Evolutionary conservation across 2,113 vertebrate species (phyloP), one percentile per base, ranked within the genome.

Genomic region (Anser cygnoides): DNA sequence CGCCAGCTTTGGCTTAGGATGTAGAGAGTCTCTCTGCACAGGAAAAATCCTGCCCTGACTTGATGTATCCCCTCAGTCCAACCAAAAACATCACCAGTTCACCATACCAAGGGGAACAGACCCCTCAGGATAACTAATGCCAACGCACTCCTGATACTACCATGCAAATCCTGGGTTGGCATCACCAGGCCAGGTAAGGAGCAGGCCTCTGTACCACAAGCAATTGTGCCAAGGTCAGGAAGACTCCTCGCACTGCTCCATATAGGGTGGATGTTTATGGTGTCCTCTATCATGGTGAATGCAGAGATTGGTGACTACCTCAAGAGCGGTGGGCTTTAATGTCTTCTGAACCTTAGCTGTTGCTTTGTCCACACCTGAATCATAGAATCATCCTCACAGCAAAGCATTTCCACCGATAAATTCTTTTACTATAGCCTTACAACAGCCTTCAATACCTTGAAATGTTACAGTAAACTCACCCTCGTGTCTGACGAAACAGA

Each of bases 201-300:
- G 0, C 17, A 33, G 58, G 23, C 31, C 26, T 75, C 15, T 0
- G 0, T 43, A 43, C 25, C 59, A 65, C 26, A 68, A 33, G 63
- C 29, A 43, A 59, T 29, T 3, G 0, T n/a, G 10, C 10, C 21
- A 0, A 0, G 79, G 33, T 31, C 57, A 59, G 28, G 31, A 80
- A 84, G 55, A 84, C 31, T 67, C 49, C 21, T 63, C 2, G 0
- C 13, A 37, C 44, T 49, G 43, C 16, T 71, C n/a, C 54, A 37
- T 4, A 1, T 5, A 4, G 1, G 5, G 23, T 17, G 21, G 15
- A 63, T 76, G 91, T 75, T 94, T 65, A 75, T 29, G 49, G 52
- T 66, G 29, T 39, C 6, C 16, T 70, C 18, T 52, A 1, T 16
- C 43, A 31, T 1, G 5, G 49, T 39, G 8, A 84, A 72, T 58